Evolutionary conservation across 2,797 vertebrate genomes (phyloP).

Genomic region (Spinus pinus): DNA sequence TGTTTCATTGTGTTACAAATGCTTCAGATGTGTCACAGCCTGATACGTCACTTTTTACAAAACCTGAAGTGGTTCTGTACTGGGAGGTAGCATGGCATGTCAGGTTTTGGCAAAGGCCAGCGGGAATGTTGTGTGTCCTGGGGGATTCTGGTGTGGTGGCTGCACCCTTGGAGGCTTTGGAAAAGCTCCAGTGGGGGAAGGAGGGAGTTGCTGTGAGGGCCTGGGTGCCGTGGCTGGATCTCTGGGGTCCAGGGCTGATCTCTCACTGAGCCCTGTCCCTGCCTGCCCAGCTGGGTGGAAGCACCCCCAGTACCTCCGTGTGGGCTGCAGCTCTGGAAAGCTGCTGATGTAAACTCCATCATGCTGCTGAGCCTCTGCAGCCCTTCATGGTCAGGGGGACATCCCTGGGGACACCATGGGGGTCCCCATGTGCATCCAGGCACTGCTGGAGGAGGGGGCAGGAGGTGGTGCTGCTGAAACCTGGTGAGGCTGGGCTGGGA

Average conservation of each 20-base stretch:
- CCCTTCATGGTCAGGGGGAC: accelerated
- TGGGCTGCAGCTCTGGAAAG: neutral
- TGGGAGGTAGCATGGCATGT: accelerated
- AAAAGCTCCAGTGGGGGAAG: neutral
- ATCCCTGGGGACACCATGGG: accelerated
- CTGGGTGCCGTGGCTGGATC: accelerated
- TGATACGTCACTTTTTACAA: neutral
- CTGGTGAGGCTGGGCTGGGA: neutral
- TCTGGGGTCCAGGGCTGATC: neutral
- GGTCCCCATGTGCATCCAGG: accelerated
- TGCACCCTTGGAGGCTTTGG: neutral
- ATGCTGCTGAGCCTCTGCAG: neutral
- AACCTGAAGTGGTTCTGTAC: neutral
- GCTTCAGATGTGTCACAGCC: neutral
- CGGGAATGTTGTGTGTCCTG: accelerated
- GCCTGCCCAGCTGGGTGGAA: neutral
- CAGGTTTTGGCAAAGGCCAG: neutral
- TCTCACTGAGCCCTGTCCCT: neutral
- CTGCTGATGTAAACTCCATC: accelerated
- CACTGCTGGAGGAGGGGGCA: neutral
- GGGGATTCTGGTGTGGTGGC: neutral
- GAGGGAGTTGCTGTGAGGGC: neutral
- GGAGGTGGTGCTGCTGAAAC: neutral
- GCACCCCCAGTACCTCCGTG: accelerated
- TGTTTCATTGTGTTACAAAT: neutral